Conservation (phyloP, 53 echinoderm and acorn worm species). For the Zoroaster sp. region DNA sequence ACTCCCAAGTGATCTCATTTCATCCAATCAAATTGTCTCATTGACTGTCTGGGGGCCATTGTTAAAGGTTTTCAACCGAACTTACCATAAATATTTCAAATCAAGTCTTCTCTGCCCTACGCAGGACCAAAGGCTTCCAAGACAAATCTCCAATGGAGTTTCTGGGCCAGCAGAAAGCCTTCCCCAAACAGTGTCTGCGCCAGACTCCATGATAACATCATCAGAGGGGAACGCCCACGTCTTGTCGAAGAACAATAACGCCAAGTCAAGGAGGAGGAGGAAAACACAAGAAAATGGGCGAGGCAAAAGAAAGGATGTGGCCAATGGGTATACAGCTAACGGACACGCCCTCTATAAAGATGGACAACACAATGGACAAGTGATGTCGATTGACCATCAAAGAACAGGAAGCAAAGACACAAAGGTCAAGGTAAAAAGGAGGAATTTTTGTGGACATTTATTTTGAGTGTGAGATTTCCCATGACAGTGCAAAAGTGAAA, state of each 20-base stretch:
- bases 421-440: constrained; percentile 19
- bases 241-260: constrained; percentile 12
- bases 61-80: no score
- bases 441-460: no score
- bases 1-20: no score
- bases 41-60: no score
- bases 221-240: background rate
- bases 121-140: background rate
- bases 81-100: no score
- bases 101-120: background rate
- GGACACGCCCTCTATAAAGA: background rate
- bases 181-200: background rate
- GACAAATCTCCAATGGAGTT: background rate
- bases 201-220: background rate
- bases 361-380: background rate
- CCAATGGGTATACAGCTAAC: background rate
- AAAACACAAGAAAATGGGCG: constrained; percentile 46
- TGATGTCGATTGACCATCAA: background rate
- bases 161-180: background rate
- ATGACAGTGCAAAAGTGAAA: no score
- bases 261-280: constrained; percentile 10
- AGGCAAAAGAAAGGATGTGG: background rate
- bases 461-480: no score
- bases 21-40: no score
- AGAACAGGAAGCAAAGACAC: background rate